Percentiles rank a stretch among this genome's conserved stretches.
phyloP scores from a whole-genome alignment of 2,797 vertebrate species.

The Chloroceryle inda region DNA sequence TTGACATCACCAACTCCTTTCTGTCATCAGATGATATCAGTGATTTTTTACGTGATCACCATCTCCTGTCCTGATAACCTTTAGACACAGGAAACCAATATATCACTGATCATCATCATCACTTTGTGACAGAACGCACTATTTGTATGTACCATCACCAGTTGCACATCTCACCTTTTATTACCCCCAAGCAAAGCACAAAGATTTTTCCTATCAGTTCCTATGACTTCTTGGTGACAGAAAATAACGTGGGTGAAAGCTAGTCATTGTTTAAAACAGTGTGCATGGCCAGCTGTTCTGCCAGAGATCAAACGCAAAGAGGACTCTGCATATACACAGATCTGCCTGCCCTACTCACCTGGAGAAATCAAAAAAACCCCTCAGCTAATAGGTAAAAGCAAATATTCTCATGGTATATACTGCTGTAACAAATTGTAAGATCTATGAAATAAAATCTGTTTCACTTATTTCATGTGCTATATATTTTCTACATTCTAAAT shows the following conservation, averaged over 20 bases:
- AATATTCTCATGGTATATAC: neutral
- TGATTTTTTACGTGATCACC: neutral
- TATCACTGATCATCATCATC: neutral
- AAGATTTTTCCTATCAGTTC: neutral
- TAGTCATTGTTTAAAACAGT: neutral
- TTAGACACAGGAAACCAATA: neutral
- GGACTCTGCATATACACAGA: accelerated
- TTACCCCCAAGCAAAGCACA: neutral
- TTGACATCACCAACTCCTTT: neutral
- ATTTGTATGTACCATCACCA: neutral
- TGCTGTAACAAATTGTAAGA: neutral
- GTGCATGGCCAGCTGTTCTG: neutral
- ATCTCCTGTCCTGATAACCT: neutral
- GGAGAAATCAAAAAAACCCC: neutral
- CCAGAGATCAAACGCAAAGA: neutral
- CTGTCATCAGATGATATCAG: neutral
- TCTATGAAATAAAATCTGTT: neutral
- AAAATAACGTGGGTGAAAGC: neutral
- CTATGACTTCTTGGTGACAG: neutral
- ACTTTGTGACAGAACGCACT: neutral
- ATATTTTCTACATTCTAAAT: neutral
- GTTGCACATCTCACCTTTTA: neutral
- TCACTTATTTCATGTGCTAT: neutral
- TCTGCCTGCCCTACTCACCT: neutral
- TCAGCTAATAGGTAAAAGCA: neutral